Conservation (phyloP, 2,888 invertebrate genomes). For the Crossocerus cetratus region DNA sequence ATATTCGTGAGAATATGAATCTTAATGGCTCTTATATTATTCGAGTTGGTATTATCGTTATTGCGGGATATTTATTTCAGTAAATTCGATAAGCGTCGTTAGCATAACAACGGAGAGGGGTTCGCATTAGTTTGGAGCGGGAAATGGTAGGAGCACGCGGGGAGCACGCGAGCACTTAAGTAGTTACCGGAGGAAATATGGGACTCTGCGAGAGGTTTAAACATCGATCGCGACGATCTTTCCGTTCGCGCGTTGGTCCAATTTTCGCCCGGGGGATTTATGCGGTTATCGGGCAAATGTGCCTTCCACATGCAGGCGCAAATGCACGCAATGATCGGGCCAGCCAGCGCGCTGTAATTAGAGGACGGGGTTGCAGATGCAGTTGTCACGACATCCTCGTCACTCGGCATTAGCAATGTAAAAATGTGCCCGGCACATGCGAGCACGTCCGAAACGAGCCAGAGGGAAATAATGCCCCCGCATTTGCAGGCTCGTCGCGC, state of each 20-base stretch:
- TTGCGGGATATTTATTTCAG: no score
- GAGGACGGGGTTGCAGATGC: background rate
- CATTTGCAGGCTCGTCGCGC: background rate
- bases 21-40: no score
- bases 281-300: conserved; percentile 7
- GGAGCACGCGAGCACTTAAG: no score
- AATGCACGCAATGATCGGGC: conserved; percentile 17
- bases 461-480: background rate
- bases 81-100: no score
- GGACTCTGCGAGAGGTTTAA: background rate
- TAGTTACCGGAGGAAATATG: no score
- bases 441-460: background rate
- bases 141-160: no score
- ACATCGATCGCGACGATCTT: background rate
- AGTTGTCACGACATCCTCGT: background rate
- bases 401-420: background rate
- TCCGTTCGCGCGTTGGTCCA: background rate
- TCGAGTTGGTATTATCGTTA: no score
- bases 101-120: no score
- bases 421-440: background rate
- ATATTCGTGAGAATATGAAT: no score
- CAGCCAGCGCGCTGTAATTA: background rate
- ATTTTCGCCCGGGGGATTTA: conserved; percentile 22
- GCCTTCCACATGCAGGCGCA: conserved; percentile 18
- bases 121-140: no score